Conservation (phyloP, 2,888 invertebrate genomes). For the Seladonia tumulorum region DNA sequence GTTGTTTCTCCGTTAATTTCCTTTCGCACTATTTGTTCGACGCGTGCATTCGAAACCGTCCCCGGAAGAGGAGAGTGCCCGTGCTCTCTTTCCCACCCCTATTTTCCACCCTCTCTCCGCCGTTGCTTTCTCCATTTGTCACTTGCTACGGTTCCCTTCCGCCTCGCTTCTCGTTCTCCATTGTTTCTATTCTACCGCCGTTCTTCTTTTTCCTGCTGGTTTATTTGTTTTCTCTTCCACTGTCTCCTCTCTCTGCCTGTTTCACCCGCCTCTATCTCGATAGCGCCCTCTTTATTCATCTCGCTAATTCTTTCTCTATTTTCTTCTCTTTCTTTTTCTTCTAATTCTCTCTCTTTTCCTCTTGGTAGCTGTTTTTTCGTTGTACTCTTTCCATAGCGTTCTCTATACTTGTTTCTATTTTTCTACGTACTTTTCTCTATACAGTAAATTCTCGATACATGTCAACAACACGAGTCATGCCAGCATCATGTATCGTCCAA, state of each 20-base stretch:
- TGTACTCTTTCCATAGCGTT: too few species aligned
- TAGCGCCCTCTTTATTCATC: neutral
- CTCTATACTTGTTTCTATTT: too few species aligned
- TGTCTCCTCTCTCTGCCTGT: neutral
- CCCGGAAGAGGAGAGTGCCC: neutral
- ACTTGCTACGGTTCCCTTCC: neutral
- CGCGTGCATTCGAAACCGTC: slow-evolving; percentile 22
- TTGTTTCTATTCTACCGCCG: slow-evolving; percentile 12
- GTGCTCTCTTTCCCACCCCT: neutral
- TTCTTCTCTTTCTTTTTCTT: neutral
- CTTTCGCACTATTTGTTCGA: slow-evolving; percentile 46
- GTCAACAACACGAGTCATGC: too few species aligned
- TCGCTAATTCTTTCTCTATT: neutral
- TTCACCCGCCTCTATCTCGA: neutral
- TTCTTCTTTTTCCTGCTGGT: neutral
- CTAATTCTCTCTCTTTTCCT: neutral
- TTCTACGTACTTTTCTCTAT: too few species aligned
- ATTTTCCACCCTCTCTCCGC: neutral
- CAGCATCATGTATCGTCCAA: too few species aligned
- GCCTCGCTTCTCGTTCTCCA: neutral
- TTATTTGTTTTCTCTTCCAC: neutral
- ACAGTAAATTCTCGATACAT: too few species aligned
- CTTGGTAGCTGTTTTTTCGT: too few species aligned
- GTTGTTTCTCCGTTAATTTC: slow-evolving; percentile 59
- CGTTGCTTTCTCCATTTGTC: slow-evolving; percentile 38